Base-by-base conservation (phyloP, 2,113 vertebrate genomes). In the Tragulus kanchil region DNA sequence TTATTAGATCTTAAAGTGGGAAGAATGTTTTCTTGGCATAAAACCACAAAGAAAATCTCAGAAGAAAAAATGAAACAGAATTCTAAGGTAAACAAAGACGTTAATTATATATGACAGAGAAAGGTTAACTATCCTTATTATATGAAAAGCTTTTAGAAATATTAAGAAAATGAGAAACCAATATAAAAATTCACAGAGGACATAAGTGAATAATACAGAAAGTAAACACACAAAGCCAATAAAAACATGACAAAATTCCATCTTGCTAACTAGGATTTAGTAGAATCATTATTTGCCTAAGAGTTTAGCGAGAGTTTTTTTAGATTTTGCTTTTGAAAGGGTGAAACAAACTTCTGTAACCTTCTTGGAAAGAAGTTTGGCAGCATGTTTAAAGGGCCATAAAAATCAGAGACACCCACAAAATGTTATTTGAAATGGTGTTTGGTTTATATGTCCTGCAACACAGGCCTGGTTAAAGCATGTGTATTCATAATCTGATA, bases 211-310 rank as follows among this genome's bases (percentile, higher is more conserved):
- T 21, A 82, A 69, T 69, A 45, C 31, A 62, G 61, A 79, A 73
- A 92, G 69, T 61, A 91, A 94, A 94, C 59, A 78, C 6, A 65
- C 86, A 93, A 78, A 84, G 36, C 64, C n/a, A 85, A 8, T 92
- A 82, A 69, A 89, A 77, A 58, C 64, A 36, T n/a, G 31, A 86
- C 9, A 59, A 52, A 87, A 58, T 26, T 64, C 56, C 13, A 61
- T 73, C n/a, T 25, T 92, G 11, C 50, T 75, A 50, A 85, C n/a
- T 73, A 54, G 56, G 16, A 59, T 45, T 83, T 42, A 48, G 1
- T 62, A n/a, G 81, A 81, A 85, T 25, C 10, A 61, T 54, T n/a
- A 86, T 73, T 96, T 96, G n/a, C 81, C 59, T 77, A 61, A 42
- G 69, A 14, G 7, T 82, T 59, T 94, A 42, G 64, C 78, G 62